Conservation (phyloP, 1,140 invertebrate genomes). For the Solen grandis region DNA sequence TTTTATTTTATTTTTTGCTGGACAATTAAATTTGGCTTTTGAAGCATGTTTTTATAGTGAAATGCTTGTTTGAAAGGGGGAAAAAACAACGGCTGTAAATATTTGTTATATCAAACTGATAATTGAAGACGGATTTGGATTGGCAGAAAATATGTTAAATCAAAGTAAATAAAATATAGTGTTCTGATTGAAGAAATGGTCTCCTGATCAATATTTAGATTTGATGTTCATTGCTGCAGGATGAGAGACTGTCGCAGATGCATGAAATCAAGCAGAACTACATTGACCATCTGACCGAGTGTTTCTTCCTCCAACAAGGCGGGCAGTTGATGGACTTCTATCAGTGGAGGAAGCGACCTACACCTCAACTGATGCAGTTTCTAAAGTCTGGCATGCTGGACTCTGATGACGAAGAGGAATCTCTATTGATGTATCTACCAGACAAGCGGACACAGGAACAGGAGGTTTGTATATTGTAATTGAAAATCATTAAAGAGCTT, state of each 20-base stretch:
- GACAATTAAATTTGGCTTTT: background rate
- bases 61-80: background rate
- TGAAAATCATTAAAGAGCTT: background rate
- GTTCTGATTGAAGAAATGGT: background rate
- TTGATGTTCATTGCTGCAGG: slow-evolving; percentile 25
- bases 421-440: slow-evolving; percentile 21
- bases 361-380: slow-evolving; percentile 88
- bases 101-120: background rate
- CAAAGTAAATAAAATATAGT: background rate
- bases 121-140: background rate
- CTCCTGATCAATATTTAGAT: background rate
- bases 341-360: slow-evolving; percentile 89
- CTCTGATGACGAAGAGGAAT: slow-evolving; percentile 85
- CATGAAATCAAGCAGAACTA: slow-evolving; percentile 83
- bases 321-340: slow-evolving; percentile 94
- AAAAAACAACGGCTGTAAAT: background rate
- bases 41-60: background rate
- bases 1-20: too few species aligned
- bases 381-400: slow-evolving; percentile 89
- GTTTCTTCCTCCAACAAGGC: slow-evolving; percentile 91
- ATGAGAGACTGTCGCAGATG: slow-evolving; percentile 72
- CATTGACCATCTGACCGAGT: slow-evolving; percentile 90
- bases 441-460: background rate
- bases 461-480: slow-evolving; percentile 5
- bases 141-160: background rate